Evolutionary conservation across 2,797 vertebrate species (phyloP).

Genomic region (Anabacerthia variegaticeps): DNA sequence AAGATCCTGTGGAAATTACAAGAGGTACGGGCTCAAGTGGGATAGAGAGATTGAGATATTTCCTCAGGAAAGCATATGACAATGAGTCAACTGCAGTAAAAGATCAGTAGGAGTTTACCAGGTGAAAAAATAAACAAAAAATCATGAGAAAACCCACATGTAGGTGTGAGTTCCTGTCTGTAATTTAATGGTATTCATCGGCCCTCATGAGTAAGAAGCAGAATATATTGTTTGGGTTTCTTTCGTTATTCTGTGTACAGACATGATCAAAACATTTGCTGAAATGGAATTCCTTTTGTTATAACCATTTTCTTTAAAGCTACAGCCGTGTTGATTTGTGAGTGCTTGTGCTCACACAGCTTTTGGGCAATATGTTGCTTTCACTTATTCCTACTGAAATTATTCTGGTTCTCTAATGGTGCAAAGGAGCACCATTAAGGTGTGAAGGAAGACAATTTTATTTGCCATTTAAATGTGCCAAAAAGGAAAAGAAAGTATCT

Average conservation of each 20-base stretch:
- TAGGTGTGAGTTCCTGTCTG: neutral
- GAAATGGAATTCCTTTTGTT: neutral
- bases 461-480: neutral
- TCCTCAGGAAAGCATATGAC: neutral
- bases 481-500: neutral
- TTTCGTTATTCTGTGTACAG: neutral
- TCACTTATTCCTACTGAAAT: neutral
- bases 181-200: neutral
- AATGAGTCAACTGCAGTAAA: neutral
- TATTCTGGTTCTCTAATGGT: neutral
- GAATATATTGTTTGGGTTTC: neutral
- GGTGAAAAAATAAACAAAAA: conserved; percentile 5
- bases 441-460: neutral
- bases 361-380: neutral
- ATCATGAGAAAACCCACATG: neutral
- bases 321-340: neutral
- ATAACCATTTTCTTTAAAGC: neutral
- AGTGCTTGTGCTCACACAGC: neutral
- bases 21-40: neutral
- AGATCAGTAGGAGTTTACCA: neutral
- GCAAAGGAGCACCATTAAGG: neutral
- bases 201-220: neutral
- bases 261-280: conserved; percentile 8
- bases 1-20: neutral
- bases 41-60: neutral